phyloP scores from a whole-genome alignment of 2,888 invertebrate species.

The Conomelus anceps region DNA sequence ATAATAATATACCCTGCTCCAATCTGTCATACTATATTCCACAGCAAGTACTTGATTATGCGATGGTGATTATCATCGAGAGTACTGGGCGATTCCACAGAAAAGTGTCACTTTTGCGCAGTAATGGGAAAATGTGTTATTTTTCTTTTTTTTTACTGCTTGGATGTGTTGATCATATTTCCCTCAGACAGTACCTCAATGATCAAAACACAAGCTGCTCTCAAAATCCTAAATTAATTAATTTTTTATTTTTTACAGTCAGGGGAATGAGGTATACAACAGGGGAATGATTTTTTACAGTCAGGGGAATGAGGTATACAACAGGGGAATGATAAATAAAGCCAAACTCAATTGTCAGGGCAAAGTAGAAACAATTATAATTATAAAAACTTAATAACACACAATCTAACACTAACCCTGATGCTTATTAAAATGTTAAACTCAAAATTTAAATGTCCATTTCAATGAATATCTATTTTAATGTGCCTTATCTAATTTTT shows the following conservation, averaged over 20 bases:
- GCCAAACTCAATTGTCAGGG: not conserved
- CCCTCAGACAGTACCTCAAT: not conserved
- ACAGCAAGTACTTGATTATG: too few relatives aligned
- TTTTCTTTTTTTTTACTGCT: not conserved
- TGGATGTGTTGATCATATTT: not conserved
- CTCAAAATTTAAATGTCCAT: not conserved
- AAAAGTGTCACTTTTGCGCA: not conserved
- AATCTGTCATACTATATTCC: too few relatives aligned
- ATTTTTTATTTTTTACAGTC: too few relatives aligned
- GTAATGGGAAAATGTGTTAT: not conserved
- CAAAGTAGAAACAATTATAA: not conserved
- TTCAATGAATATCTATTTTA: not conserved
- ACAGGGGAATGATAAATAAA: not conserved
- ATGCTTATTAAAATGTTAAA: not conserved
- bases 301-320: not conserved
- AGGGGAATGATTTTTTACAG: too few relatives aligned
- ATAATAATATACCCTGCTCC: too few relatives aligned
- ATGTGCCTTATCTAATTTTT: not conserved
- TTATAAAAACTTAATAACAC: not conserved
- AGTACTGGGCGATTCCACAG: not conserved
- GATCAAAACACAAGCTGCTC: not conserved
- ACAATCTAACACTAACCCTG: not conserved
- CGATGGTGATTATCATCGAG: too few relatives aligned
- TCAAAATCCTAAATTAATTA: not conserved
- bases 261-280: too few relatives aligned